Evolutionary conservation across 2,113 vertebrate genomes (phyloP).

Genomic region (Erpornis zantholeuca): DNA sequence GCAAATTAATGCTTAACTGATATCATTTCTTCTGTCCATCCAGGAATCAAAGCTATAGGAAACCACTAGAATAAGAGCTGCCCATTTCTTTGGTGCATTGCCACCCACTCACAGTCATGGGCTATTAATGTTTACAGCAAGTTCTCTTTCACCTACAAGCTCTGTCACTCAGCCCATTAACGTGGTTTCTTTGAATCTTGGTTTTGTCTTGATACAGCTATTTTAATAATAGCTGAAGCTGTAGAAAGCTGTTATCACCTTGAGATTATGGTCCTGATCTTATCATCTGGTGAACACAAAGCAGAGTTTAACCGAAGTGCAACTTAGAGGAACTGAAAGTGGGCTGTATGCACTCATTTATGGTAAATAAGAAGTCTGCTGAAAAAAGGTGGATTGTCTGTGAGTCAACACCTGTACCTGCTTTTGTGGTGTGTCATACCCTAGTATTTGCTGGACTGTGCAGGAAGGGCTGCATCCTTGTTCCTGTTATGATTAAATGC

Average conservation of each 20-base stretch:
- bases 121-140: not conserved
- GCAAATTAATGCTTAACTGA: not conserved
- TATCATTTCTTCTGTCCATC: not conserved
- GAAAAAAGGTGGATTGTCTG: not conserved
- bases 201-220: not conserved
- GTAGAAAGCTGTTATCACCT: not conserved
- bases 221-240: not conserved
- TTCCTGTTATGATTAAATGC: not conserved
- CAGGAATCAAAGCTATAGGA: not conserved
- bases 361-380: not conserved
- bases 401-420: slow-evolving; percentile 1
- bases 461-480: not conserved
- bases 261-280: not conserved
- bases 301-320: not conserved
- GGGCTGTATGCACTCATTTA: not conserved
- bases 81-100: not conserved
- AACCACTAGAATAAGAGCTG: not conserved
- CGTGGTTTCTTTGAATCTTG: not conserved
- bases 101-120: not conserved
- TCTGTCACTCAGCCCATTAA: not conserved
- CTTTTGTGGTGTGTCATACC: not conserved
- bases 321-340: not conserved
- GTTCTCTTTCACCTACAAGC: not conserved
- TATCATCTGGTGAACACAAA: not conserved
- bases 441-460: not conserved